Evolutionary conservation across 2,797 vertebrate species (phyloP).

Genomic region (Ibycter americanus): DNA sequence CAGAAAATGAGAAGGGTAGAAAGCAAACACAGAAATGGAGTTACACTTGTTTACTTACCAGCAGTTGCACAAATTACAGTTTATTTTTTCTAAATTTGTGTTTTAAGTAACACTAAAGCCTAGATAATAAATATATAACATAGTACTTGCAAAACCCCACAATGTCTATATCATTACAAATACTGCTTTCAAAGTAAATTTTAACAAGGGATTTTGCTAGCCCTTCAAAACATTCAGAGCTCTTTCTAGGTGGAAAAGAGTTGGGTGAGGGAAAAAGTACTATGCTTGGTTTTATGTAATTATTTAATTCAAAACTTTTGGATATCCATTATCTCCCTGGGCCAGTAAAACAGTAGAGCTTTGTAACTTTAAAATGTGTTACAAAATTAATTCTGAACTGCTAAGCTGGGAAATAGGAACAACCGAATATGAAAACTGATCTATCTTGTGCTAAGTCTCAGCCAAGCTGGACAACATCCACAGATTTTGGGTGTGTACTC

Average conservation of each 20-base stretch:
- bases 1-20: neutral
- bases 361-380: neutral
- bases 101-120: neutral
- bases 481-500: neutral
- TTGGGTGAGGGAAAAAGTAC: neutral
- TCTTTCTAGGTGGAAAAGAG: neutral
- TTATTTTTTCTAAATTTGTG: neutral
- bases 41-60: neutral
- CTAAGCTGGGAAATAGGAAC: neutral
- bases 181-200: neutral
- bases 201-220: neutral
- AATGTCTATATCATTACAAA: neutral
- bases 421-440: neutral
- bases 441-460: neutral
- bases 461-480: neutral
- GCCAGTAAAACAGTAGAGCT: neutral
- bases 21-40: neutral
- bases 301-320: neutral
- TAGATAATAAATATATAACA: neutral
- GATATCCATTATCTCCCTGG: neutral
- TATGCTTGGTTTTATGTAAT: neutral
- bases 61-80: neutral
- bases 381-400: neutral
- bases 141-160: neutral
- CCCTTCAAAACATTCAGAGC: neutral